Evolutionary conservation across 1,140 invertebrate genomes (phyloP).

Genomic region (Reticulitermes speratus): DNA sequence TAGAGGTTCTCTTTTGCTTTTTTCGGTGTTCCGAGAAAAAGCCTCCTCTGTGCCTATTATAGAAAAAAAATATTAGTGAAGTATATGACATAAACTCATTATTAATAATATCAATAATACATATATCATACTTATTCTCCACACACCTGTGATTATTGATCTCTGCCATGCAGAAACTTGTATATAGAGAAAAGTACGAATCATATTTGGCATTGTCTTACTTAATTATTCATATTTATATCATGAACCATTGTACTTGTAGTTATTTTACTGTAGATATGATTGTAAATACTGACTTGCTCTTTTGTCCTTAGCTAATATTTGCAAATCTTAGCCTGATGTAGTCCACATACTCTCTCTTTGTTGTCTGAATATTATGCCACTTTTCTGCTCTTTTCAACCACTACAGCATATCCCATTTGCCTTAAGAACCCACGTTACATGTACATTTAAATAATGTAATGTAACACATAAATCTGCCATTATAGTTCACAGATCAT

Average conservation of each 20-base stretch:
- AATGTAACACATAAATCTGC: no score
- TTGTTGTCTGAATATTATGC: no score
- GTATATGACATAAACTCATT: background rate
- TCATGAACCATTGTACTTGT: no score
- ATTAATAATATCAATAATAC: background rate
- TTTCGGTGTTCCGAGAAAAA: background rate
- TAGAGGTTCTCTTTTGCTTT: background rate
- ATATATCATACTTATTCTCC: constrained; percentile 11
- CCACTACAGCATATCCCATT: no score
- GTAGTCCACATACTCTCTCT: no score
- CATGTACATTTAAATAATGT: no score
- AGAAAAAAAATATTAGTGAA: background rate
- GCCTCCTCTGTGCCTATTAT: constrained; percentile 1
- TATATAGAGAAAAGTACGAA: background rate
- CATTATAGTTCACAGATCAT: no score
- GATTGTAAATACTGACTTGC: background rate
- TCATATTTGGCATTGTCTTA: constrained; percentile 1
- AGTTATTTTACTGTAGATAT: no score
- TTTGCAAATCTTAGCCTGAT: no score
- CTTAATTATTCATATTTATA: background rate
- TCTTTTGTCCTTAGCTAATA: no score
- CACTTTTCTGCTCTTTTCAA: no score
- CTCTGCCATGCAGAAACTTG: constrained; percentile 2
- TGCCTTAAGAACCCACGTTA: no score
- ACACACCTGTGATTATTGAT: constrained; percentile 2